These are phyloP conservation scores for Andrena haemorrhoa DNA, from an alignment of 2,888 invertebrate species.

Conservation along the genomic window DNA sequence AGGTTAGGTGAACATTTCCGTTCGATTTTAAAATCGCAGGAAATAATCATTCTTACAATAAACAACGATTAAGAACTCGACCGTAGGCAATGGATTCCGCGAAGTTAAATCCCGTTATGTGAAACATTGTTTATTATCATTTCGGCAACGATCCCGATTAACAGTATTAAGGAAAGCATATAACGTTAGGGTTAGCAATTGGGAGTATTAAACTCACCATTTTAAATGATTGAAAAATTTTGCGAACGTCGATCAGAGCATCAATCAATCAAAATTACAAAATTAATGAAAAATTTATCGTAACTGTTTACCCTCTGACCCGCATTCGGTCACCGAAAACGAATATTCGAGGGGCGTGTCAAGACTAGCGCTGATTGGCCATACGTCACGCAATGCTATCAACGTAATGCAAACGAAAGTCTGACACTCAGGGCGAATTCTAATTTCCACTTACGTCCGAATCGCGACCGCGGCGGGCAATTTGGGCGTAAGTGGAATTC, in stretches of 20 bases:
- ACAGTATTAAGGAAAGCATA: conserved; percentile 5
- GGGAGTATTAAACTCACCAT: conserved; percentile 49
- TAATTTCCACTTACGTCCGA: no score
- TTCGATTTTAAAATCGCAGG: background rate
- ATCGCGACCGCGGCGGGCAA: no score
- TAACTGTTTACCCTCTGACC: conserved; percentile 65
- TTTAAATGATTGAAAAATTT: conserved; percentile 47
- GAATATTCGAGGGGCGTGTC: conserved; percentile 84
- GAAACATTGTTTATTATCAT: background rate
- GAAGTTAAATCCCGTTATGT: background rate
- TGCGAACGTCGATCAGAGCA: conserved; percentile 42
- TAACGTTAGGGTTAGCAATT: conserved; percentile 14
- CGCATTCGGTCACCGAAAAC: conserved; percentile 79
- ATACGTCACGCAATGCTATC: conserved; percentile 40
- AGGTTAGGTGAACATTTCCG: conserved; percentile 71
- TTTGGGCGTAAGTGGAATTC: no score
- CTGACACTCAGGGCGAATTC: background rate
- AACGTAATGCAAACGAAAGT: conserved; percentile 39
- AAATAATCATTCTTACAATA: background rate
- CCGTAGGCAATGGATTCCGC: background rate
- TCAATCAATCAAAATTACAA: conserved; percentile 53
- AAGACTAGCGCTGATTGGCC: conserved; percentile 67
- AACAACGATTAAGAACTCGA: background rate
- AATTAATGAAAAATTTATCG: conserved; percentile 56
- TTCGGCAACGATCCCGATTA: conserved; percentile 19